phyloP scores from a whole-genome alignment of 2,113 vertebrate species.

The Edolisoma coerulescens region DNA sequence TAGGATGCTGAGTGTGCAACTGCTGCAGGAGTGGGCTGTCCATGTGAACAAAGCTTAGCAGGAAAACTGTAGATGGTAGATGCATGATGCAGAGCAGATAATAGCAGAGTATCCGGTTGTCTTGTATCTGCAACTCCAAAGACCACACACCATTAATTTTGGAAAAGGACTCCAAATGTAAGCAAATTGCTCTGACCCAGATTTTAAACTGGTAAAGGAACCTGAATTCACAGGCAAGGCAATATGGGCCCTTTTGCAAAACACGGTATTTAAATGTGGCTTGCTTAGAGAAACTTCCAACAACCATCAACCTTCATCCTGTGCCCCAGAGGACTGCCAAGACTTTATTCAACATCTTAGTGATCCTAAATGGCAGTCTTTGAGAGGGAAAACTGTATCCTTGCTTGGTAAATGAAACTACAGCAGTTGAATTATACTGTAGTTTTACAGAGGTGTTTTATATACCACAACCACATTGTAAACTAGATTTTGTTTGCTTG shows the following conservation, averaged over 20 bases:
- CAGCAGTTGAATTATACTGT: constrained; percentile 12
- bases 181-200: constrained; percentile 54
- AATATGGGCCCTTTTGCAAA: constrained; percentile 21
- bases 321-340: not conserved
- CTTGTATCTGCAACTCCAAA: constrained; percentile 25
- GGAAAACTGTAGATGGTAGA: not conserved
- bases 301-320: not conserved
- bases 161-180: constrained; percentile 49
- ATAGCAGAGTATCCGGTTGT: constrained; percentile 34
- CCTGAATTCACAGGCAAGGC: constrained; percentile 23
- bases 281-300: constrained; percentile 4
- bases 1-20: constrained; percentile 22
- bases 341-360: not conserved
- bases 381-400: not conserved
- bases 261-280: constrained; percentile 1
- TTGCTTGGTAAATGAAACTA: constrained; percentile 37
- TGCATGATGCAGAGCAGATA: constrained; percentile 31
- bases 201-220: constrained; percentile 34
- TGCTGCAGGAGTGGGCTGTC: constrained; percentile 32
- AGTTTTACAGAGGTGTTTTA: constrained; percentile 51
- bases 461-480: constrained; percentile 28
- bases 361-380: constrained; percentile 25
- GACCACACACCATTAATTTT: constrained; percentile 14
- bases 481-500: constrained; percentile 35
- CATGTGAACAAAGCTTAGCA: constrained; percentile 31